A percentile compares a stretch with the other conserved stretches of the same genome.
phyloP scores from a whole-genome alignment of 1,140 invertebrate genomes.

The Cotesia vestalis region DNA sequence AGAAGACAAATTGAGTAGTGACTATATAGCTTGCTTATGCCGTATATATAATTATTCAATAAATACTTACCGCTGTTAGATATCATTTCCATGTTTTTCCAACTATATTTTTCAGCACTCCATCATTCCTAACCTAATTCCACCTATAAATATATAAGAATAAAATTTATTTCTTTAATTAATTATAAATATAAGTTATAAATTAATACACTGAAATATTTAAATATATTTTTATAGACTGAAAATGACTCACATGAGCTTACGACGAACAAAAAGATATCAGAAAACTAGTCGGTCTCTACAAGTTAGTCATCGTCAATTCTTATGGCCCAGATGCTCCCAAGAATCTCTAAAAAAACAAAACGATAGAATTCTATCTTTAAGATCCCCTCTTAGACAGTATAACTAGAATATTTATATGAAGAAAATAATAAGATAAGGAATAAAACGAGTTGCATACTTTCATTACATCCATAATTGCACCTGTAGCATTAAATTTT shows the following conservation, averaged over 20 bases:
- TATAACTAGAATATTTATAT: background rate
- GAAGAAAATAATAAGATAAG: conserved; percentile 8
- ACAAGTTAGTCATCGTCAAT: conserved; percentile 20
- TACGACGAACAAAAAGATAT: conserved; percentile 3
- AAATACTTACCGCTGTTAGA: conserved; percentile 38
- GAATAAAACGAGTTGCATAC: background rate
- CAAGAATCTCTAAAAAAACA: conserved; percentile 34
- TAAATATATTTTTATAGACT: background rate
- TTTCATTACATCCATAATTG: background rate
- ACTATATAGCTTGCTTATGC: background rate
- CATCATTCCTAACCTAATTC: conserved; percentile 31
- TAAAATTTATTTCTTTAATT: background rate
- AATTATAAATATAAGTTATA: background rate
- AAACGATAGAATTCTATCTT: conserved; percentile 37
- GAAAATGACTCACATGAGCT: background rate
- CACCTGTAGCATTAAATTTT: conserved; percentile 35
- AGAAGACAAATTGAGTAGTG: background rate
- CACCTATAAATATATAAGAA: conserved; percentile 13
- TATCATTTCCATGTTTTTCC: conserved; percentile 38
- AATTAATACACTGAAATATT: background rate
- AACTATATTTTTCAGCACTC: conserved; percentile 2
- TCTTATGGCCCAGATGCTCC: conserved; percentile 26
- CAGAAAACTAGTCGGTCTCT: background rate
- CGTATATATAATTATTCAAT: background rate
- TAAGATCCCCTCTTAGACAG: conserved; percentile 27